A percentile compares a stretch with the other conserved stretches of the same genome.
phyloP scores from a whole-genome alignment of 1,140 invertebrate genomes.

The Leptestheria dahalacensis region DNA sequence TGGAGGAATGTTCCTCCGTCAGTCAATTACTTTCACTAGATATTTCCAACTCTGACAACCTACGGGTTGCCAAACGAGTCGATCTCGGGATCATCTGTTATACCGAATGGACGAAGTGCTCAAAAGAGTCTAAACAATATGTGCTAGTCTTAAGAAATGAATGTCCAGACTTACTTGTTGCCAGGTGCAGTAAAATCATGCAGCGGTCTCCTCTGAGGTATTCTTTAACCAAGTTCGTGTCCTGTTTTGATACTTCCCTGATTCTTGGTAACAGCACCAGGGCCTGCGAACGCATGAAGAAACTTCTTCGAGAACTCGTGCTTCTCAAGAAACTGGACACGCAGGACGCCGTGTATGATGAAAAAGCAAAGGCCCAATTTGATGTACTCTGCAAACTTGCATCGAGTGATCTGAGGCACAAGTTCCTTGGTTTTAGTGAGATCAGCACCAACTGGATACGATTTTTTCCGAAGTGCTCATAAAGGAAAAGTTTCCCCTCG shows the following conservation, averaged over 20 bases:
- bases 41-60: background rate
- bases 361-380: background rate
- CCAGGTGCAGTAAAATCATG: background rate
- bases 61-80: background rate
- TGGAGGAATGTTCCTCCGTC: background rate
- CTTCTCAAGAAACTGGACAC: background rate
- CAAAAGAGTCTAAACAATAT: background rate
- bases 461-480: background rate
- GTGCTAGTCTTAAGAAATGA: background rate
- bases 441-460: background rate
- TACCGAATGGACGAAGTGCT: background rate
- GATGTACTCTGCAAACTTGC: background rate
- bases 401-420: background rate
- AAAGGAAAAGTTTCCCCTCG: background rate
- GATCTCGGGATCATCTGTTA: background rate
- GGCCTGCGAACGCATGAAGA: background rate
- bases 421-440: background rate
- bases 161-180: background rate
- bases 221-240: background rate
- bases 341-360: background rate
- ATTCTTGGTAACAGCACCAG: background rate
- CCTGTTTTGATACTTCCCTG: background rate
- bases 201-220: background rate
- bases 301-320: background rate
- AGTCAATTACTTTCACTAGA: background rate